A percentile compares a stretch with the other conserved stretches of the same genome.
Evolutionary conservation across 2,113 vertebrate genomes (phyloP).

Genomic region (Dinomys branickii): DNA sequence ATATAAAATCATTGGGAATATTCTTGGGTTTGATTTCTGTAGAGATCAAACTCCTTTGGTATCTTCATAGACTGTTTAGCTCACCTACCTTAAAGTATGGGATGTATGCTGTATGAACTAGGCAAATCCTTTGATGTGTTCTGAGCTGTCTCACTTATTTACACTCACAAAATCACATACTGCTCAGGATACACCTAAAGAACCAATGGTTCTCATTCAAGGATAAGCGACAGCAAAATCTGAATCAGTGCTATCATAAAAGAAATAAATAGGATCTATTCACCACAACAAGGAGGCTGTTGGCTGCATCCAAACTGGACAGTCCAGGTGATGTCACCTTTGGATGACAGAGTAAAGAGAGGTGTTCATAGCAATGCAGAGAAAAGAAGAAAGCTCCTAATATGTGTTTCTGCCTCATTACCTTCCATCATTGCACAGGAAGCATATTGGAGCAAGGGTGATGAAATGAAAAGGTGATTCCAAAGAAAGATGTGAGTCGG

Average conservation of each 20-base stretch:
- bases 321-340: background rate
- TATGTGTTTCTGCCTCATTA: background rate
- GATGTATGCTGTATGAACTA: background rate
- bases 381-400: background rate
- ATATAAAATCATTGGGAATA: background rate
- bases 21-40: background rate
- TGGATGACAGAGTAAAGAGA: background rate
- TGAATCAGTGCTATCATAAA: background rate
- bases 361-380: background rate
- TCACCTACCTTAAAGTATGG: background rate
- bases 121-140: background rate
- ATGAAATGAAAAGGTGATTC: background rate
- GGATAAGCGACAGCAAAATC: background rate
- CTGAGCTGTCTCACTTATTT: background rate
- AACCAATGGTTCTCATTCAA: background rate
- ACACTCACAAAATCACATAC: background rate
- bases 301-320: background rate
- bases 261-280: background rate
- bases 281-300: background rate
- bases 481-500: background rate
- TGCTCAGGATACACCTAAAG: background rate
- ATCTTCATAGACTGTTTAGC: background rate
- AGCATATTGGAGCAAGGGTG: background rate
- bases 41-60: background rate
- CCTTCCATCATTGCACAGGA: background rate